Base-by-base conservation (phyloP, 2,888 invertebrate genomes). In the Cheilosia pagana region DNA sequence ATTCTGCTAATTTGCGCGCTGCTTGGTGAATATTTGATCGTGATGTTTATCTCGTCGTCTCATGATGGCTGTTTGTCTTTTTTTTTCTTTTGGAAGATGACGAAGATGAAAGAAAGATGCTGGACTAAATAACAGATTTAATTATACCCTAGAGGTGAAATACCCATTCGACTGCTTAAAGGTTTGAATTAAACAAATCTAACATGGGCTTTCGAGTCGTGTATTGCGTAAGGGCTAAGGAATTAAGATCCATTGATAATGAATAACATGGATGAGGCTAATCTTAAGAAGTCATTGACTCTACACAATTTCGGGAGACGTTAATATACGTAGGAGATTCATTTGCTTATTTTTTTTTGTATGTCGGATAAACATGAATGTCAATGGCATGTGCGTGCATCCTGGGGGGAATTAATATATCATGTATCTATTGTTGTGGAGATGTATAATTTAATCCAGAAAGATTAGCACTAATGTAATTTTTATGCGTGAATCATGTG, bases 201-300 rank as follows among this genome's bases (percentile, higher is more conserved):
- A 81, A 76, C 63, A 70, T 25, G 62, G 63, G 16, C 59, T 65
- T 71, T 39, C 23, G 3, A 68, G 48, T 16, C 25, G 5, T 55
- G 43, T 74, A 57, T 75, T 68, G 75, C 70, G 75, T 75, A 75
- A 81, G 62, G 43, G 31, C 25, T n/a, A 60, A 52, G 21, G 14
- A 57, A 81, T 63, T 23, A 53, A 76, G 50, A 76, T 60, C 55
- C 68, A 76, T 75, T 72, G 72, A 71, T 74, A 45, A 55, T 19
- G 41, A 45, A 35, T 19, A 50, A 75, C 43, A 72, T 43, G 28
- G 53, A 67, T 74, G 60, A 62, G 68, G 25, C 52, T 78, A 67
- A 35, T 62, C 25, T 57, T 10, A 63, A 76, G 65, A 81, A 59
- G 76, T 81, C 81, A 76, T 31, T 76, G 81, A 76, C 81, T 76